Conservation (phyloP, 2,113 vertebrate genomes). For the Micronycteris hirsuta region DNA sequence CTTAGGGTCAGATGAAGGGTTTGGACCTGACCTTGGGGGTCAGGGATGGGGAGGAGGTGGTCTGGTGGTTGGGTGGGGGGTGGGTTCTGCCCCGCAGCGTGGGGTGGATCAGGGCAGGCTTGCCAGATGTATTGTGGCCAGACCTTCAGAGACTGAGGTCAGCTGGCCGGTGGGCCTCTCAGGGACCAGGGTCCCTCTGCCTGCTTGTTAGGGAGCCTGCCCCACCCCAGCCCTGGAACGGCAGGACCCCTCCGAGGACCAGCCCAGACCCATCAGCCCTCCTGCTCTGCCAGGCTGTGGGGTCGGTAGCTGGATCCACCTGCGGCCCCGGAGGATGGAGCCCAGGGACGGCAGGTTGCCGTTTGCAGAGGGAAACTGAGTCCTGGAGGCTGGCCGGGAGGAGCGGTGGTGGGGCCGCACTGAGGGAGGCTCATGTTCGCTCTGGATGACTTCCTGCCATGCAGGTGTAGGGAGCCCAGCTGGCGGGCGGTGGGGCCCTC, state of each 20-base stretch:
- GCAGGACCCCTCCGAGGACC: background rate
- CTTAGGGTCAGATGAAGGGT: no score
- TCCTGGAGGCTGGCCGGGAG: background rate
- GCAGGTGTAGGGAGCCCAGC: conserved; percentile 62
- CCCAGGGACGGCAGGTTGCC: rapidly evolving
- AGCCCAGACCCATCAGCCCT: rapidly evolving
- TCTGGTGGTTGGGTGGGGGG: background rate
- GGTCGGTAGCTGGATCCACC: background rate
- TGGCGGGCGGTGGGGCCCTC: conserved; percentile 53
- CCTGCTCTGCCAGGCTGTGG: background rate
- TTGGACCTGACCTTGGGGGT: background rate
- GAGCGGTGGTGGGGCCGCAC: background rate
- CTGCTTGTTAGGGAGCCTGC: background rate
- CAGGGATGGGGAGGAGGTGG: background rate
- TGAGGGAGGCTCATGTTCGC: conserved; percentile 20
- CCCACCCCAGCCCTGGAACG: background rate
- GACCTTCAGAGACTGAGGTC: background rate
- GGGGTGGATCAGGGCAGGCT: background rate
- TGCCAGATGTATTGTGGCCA: background rate
- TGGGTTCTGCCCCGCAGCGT: no score
- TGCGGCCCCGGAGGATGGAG: rapidly evolving
- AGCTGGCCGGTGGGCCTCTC: background rate
- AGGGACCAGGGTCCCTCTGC: background rate
- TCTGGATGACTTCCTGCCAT: background rate
- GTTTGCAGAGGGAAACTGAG: background rate